Evolutionary conservation across 2,797 vertebrate genomes (phyloP).

Genomic region (Gymnothorax javanicus): DNA sequence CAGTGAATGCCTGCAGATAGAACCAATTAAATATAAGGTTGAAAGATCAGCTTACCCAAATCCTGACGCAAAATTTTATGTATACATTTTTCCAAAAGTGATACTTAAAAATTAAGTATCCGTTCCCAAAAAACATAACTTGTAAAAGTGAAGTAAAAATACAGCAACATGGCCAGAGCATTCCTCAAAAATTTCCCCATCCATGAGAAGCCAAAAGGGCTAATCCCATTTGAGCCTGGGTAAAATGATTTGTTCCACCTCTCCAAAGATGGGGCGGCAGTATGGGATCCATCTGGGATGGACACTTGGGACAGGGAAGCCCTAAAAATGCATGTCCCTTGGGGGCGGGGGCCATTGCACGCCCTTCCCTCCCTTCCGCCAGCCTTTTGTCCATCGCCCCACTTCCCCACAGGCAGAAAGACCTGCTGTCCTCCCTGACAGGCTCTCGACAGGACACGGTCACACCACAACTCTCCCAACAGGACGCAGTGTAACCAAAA

Average conservation of each 20-base stretch:
- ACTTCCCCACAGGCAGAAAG: slow-evolving; percentile 11
- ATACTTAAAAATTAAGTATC: background rate
- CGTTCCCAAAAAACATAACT: background rate
- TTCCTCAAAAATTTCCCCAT: slow-evolving; percentile 34
- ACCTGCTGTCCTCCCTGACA: slow-evolving; percentile 20
- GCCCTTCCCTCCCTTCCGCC: background rate
- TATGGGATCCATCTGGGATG: slow-evolving; percentile 29
- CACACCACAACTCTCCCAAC: slow-evolving; percentile 32
- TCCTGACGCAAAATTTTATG: background rate
- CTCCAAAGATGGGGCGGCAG: slow-evolving; percentile 25
- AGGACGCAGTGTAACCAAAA: background rate
- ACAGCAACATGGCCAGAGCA: background rate
- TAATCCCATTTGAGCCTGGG: slow-evolving; percentile 63
- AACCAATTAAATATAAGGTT: background rate
- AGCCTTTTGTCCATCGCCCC: background rate
- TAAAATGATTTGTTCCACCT: slow-evolving; percentile 67
- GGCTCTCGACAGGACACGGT: slow-evolving; percentile 24
- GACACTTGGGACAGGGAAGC: slow-evolving; percentile 18
- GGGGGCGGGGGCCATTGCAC: background rate
- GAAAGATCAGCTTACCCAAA: background rate
- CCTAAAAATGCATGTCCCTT: slow-evolving; percentile 22
- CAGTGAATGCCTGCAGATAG: background rate
- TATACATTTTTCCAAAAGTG: background rate
- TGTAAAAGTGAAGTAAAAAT: background rate
- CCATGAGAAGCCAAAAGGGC: slow-evolving; percentile 39